These are phyloP conservation scores for Muscicapa adusta DNA, from an alignment of 2,113 vertebrate genomes.

Conservation along the genomic window DNA sequence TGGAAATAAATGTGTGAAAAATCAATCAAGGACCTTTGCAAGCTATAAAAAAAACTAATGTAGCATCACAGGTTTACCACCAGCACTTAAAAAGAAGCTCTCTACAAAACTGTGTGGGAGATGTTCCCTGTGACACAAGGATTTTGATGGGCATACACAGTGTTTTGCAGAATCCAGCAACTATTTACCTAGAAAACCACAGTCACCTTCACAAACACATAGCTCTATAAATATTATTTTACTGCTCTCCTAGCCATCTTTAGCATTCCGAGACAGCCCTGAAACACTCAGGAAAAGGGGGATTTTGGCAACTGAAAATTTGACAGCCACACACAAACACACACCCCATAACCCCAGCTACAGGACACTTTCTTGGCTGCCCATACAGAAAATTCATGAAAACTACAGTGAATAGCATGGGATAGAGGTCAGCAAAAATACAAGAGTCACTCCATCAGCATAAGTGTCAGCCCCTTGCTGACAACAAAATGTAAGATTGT, in stretches of 20 bases:
- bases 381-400: not conserved
- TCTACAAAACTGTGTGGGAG: not conserved
- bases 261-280: not conserved
- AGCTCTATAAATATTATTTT: slow-evolving; percentile 4
- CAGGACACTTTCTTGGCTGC: not conserved
- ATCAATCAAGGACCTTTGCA: slow-evolving; percentile 26
- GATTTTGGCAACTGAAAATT: not conserved
- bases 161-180: not conserved
- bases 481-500: not conserved
- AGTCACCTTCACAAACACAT: not conserved
- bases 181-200: slow-evolving; percentile 20
- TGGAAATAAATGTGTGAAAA: slow-evolving; percentile 54
- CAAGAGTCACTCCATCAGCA: not conserved
- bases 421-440: slow-evolving; percentile 1
- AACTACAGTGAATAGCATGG: not conserved
- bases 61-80: slow-evolving; percentile 23
- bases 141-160: not conserved
- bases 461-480: not conserved
- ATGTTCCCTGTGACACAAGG: not conserved
- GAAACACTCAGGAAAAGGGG: not conserved
- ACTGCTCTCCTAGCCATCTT: not conserved
- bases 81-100: not conserved
- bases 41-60: slow-evolving; percentile 33
- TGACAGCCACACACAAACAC: not conserved
- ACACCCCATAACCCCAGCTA: not conserved